phyloP scores from a whole-genome alignment of 2,113 vertebrate species.

The Prionailurus bengalensis region DNA sequence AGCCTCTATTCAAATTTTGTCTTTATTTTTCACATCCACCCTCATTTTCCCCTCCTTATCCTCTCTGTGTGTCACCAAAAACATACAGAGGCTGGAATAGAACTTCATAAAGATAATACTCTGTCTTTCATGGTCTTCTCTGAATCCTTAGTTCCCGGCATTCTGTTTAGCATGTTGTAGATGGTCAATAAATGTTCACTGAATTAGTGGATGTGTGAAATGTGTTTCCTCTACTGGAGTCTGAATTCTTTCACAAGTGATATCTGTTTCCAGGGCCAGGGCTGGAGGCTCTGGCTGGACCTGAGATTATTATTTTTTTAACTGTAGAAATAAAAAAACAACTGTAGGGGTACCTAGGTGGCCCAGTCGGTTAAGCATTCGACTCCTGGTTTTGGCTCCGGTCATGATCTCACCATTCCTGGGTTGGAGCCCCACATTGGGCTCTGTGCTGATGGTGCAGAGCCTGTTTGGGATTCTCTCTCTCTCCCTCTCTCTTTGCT shows the following conservation, averaged over 20 bases:
- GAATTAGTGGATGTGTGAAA: neutral
- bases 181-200: neutral
- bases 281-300: neutral
- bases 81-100: neutral
- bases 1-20: neutral
- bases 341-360: too few relatives aligned
- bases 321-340: neutral
- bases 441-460: too few relatives aligned
- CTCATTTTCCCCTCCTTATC: neutral
- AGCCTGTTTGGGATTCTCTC: too few relatives aligned
- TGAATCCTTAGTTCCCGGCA: neutral
- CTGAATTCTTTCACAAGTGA: neutral
- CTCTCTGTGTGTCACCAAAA: neutral
- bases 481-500: too few relatives aligned
- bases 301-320: neutral
- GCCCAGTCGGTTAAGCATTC: too few relatives aligned
- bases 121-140: neutral
- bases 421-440: too few relatives aligned
- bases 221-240: neutral
- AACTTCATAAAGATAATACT: neutral
- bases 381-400: too few relatives aligned
- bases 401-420: too few relatives aligned
- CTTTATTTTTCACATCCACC: neutral
- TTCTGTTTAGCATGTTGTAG: neutral
- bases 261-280: neutral